These are phyloP conservation scores for Itoplectis maculator DNA, from an alignment of 2,888 invertebrate species.

Conservation along the genomic window DNA sequence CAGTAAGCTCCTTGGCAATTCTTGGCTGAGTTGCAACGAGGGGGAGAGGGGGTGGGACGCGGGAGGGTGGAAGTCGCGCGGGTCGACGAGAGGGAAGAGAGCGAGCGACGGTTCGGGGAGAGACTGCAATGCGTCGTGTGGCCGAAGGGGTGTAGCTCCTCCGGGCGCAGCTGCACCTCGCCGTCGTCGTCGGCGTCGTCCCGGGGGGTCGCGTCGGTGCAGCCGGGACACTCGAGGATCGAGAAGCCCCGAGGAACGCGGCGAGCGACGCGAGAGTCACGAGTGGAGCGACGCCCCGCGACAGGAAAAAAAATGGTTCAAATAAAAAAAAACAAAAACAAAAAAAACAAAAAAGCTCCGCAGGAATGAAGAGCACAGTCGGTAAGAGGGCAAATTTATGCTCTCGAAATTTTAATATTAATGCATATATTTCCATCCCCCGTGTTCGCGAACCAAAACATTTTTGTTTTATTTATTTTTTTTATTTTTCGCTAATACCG, in stretches of 20 bases:
- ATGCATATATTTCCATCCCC: neutral
- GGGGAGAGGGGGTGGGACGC: slow-evolving; percentile 25
- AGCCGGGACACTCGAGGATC: neutral
- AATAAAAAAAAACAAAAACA: neutral
- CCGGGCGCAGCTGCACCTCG: slow-evolving; percentile 62
- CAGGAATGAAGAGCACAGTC: no score
- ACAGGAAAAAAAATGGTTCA: neutral
- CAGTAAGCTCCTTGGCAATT: slow-evolving; percentile 23
- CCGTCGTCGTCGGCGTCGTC: slow-evolving; percentile 13
- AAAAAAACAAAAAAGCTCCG: slow-evolving; percentile 3
- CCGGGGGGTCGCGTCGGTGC: slow-evolving; percentile 39
- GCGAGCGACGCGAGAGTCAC: slow-evolving; percentile 1
- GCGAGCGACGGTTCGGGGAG: slow-evolving; percentile 23
- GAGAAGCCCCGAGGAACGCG: slow-evolving; percentile 26
- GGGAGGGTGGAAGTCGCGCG: slow-evolving; percentile 20
- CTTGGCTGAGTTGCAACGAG: slow-evolving; percentile 54
- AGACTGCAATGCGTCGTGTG: slow-evolving; percentile 66
- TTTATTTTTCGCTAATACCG: neutral
- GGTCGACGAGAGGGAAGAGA: slow-evolving; percentile 16
- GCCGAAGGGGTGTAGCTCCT: slow-evolving; percentile 24
- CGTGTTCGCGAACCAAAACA: neutral
- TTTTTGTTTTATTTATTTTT: neutral
- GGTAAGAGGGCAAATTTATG: neutral
- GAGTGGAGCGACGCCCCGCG: no score
- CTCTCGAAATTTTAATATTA: slow-evolving; percentile 7